These are phyloP conservation scores for Hofmannophila pseudospretella DNA, from an alignment of 2,888 invertebrate genomes.

Conservation along the genomic window DNA sequence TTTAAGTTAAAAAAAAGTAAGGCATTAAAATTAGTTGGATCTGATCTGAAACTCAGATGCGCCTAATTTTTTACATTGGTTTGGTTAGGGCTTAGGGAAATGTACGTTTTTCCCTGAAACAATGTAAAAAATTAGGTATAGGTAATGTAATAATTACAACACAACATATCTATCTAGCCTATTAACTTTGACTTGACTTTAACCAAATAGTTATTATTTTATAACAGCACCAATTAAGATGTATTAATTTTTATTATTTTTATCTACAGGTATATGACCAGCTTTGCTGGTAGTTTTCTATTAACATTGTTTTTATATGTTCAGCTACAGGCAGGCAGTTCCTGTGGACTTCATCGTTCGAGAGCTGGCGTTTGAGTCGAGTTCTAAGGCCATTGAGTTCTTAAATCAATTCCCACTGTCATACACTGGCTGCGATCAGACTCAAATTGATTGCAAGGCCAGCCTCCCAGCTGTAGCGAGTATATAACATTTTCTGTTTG, in stretches of 20 bases:
- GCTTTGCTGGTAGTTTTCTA: conserved; percentile 55
- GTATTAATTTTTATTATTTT: conserved; percentile 3
- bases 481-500: conserved; percentile 73
- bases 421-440: conserved; percentile 82
- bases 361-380: conserved; percentile 92
- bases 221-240: no score
- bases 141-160: no score
- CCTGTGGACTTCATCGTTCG: conserved; percentile 90
- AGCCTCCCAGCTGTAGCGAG: conserved; percentile 79
- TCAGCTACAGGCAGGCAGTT: conserved; percentile 96
- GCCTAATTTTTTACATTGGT: no score
- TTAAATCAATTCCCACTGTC: conserved; percentile 88
- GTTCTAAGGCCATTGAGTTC: conserved; percentile 92
- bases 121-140: no score
- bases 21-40: no score
- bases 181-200: no score
- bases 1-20: no score
- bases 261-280: conserved; percentile 22
- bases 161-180: no score
- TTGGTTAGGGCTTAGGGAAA: no score
- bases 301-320: conserved; percentile 74
- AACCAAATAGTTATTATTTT: no score
- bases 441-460: conserved; percentile 94
- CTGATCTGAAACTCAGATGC: no score
- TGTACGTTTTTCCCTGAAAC: no score